Conservation (phyloP, 64 coral and sea anemone genomes). For the Anthopleura sola region DNA sequence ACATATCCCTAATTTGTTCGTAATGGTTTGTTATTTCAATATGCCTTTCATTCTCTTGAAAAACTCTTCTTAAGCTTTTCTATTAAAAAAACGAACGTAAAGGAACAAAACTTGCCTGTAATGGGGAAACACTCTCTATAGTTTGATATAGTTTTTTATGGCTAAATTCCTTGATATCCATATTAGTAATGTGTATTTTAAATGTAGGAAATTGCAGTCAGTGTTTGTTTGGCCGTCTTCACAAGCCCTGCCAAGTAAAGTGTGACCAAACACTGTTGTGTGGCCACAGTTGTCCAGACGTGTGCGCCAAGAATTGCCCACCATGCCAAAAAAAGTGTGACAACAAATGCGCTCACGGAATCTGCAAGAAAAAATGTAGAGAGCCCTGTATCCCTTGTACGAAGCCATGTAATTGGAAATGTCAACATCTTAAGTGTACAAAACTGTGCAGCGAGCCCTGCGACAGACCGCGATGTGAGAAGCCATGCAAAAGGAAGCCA, state of each 20-base stretch:
- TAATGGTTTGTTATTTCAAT: too few species aligned
- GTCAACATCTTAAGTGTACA: conserved; percentile 34
- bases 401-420: conserved; percentile 23
- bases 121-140: too few species aligned
- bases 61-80: too few species aligned
- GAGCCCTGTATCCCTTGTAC: conserved; percentile 43
- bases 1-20: too few species aligned
- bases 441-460: conserved; percentile 47
- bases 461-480: conserved; percentile 44
- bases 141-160: too few species aligned
- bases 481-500: conserved; percentile 17
- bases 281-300: conserved; percentile 35
- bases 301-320: conserved; percentile 40
- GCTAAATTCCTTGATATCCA: neutral
- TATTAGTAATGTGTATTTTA: neutral
- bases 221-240: conserved; percentile 54
- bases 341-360: conserved; percentile 38
- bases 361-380: conserved; percentile 33
- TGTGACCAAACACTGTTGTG: conserved; percentile 52
- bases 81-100: too few species aligned
- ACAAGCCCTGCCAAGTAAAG: conserved; percentile 25
- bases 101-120: too few species aligned
- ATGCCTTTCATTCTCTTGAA: too few species aligned
- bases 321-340: conserved; percentile 39
- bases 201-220: conserved; percentile 45